phyloP scores from a whole-genome alignment of 2,113 vertebrate species.

The Leucosticte australis region DNA sequence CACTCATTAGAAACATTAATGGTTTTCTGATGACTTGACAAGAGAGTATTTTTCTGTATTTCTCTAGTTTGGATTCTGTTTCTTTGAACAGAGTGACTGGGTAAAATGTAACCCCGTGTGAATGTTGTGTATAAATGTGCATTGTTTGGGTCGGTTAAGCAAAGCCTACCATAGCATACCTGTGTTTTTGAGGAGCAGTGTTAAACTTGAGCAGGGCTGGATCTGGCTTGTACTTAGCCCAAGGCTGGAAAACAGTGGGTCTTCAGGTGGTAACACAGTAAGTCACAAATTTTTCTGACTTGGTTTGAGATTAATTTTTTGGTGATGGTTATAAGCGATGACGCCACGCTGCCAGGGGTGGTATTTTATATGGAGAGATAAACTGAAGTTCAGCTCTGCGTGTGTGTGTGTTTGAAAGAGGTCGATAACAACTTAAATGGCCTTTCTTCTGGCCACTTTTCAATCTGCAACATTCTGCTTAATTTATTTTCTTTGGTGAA shows the following conservation, averaged over 20 bases:
- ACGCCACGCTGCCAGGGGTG: slow-evolving; percentile 33
- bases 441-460: slow-evolving; percentile 33
- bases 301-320: slow-evolving; percentile 22
- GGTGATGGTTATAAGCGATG: not conserved
- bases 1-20: not conserved
- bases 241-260: slow-evolving; percentile 37
- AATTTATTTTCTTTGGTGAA: slow-evolving; percentile 41
- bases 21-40: slow-evolving; percentile 11
- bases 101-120: not conserved
- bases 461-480: not conserved
- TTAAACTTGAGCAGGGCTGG: slow-evolving; percentile 25
- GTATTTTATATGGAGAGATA: slow-evolving; percentile 33
- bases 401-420: not conserved
- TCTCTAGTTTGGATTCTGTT: not conserved
- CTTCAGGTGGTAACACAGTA: slow-evolving; percentile 39
- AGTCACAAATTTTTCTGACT: slow-evolving; percentile 38
- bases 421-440: slow-evolving; percentile 4
- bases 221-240: slow-evolving; percentile 48
- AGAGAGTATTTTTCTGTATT: not conserved
- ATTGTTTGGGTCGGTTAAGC: slow-evolving; percentile 14
- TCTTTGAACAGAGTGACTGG: not conserved
- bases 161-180: not conserved
- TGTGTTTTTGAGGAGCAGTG: slow-evolving; percentile 28
- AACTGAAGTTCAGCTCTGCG: not conserved
- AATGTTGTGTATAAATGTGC: not conserved